Percentiles rank a stretch among this genome's conserved stretches.
Conservation (phyloP, 2,888 invertebrate genomes). For the Apotomis capreana region DNA sequence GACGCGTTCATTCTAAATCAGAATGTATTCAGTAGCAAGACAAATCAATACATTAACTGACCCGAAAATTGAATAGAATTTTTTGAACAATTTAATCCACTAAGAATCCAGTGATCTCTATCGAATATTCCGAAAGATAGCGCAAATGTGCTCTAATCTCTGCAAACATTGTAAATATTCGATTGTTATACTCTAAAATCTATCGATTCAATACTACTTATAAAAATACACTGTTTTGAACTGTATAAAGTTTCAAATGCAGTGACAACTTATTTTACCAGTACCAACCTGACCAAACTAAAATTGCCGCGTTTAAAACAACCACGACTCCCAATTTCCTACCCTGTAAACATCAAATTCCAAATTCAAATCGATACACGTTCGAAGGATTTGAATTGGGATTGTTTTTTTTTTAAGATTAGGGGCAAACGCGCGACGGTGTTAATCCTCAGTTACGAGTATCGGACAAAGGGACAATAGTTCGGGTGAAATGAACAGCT, state of each 20-base stretch:
- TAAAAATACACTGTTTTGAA: neutral
- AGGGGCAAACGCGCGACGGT: conserved; percentile 64
- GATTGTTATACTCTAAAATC: conserved; percentile 27
- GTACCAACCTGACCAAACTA: neutral
- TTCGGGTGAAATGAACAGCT: conserved; percentile 61
- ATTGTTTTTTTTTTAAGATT: conserved; percentile 47
- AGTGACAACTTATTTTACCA: neutral
- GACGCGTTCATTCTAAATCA: too few relatives aligned
- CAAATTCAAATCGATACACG: neutral
- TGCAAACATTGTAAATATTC: conserved; percentile 38
- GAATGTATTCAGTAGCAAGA: neutral
- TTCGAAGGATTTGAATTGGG: conserved; percentile 28
- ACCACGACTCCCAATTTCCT: neutral
- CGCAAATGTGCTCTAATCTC: conserved; percentile 52
- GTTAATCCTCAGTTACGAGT: conserved; percentile 75
- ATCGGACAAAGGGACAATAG: conserved; percentile 56
- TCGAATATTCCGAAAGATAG: conserved; percentile 39
- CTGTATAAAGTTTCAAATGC: conserved; percentile 11
- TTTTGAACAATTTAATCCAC: conserved; percentile 28
- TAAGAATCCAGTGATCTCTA: conserved; percentile 23
- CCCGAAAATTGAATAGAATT: conserved; percentile 17
- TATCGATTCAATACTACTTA: neutral
- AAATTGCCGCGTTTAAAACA: neutral
- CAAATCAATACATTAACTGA: conserved; percentile 19
- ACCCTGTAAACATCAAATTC: neutral